Evolutionary conservation across 2,797 vertebrate species (phyloP).

Genomic region (Liasis olivaceus): DNA sequence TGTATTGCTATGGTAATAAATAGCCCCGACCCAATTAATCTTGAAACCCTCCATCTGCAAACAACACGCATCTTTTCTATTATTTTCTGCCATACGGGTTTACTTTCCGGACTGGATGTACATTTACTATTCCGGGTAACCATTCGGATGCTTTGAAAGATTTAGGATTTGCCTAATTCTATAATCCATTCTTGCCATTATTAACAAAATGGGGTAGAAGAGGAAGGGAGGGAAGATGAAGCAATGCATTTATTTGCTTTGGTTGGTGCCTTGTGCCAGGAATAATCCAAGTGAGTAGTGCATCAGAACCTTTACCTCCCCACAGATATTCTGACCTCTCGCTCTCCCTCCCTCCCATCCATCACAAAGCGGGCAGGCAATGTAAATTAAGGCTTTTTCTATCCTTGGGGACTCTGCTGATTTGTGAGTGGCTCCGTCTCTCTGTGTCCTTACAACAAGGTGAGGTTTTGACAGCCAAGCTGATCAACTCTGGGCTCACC

Average conservation of each 20-base stretch:
- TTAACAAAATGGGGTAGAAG: neutral
- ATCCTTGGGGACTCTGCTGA: neutral
- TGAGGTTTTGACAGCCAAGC: neutral
- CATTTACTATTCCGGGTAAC: neutral
- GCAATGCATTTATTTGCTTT: neutral
- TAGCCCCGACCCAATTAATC: neutral
- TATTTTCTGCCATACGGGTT: neutral
- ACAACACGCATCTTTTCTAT: neutral
- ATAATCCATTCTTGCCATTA: constrained; percentile 3
- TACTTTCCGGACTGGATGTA: neutral
- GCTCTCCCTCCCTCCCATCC: neutral
- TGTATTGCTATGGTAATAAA: neutral
- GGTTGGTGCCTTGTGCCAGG: neutral
- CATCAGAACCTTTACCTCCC: neutral
- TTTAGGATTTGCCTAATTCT: constrained; percentile 8
- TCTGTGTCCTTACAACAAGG: neutral
- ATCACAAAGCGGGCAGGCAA: neutral
- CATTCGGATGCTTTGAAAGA: constrained; percentile 3
- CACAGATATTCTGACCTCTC: neutral
- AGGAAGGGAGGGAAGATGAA: neutral
- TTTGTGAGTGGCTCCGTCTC: neutral
- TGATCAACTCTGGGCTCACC: neutral
- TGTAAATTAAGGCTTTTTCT: neutral
- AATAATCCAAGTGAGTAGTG: neutral
- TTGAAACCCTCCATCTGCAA: neutral